Conservation (phyloP, 37 sponge, comb jelly and placozoan species). For the Oopsacas minuta region DNA sequence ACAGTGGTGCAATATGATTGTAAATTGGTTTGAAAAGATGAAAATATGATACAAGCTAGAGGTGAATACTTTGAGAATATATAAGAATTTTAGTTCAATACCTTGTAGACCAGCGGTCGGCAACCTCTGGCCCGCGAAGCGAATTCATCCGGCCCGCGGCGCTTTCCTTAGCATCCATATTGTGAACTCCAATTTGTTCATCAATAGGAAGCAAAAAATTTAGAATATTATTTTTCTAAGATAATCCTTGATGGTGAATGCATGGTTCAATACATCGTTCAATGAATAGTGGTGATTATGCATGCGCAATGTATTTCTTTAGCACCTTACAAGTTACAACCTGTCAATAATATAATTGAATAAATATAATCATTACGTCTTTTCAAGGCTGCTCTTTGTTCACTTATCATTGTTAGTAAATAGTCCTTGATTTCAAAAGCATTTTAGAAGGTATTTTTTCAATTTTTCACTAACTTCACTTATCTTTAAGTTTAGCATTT, state of each 20-base stretch:
- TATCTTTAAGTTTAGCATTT: not conserved
- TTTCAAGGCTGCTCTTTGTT: not conserved
- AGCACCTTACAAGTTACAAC: not conserved
- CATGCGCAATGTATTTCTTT: not conserved
- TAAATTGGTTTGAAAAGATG: too few relatives aligned
- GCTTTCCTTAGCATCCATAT: not conserved
- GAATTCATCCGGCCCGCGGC: not conserved
- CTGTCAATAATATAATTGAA: not conserved
- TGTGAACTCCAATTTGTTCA: not conserved
- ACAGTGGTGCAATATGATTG: too few relatives aligned
- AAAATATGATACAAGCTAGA: too few relatives aligned
- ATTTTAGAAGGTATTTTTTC: too few relatives aligned
- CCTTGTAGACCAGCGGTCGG: not conserved
- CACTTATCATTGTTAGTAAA: not conserved
- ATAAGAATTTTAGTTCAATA: not conserved
- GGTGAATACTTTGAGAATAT: too few relatives aligned
- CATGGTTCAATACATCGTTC: not conserved
- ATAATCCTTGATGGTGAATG: not conserved
- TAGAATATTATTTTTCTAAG: not conserved
- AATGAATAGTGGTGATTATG: not conserved
- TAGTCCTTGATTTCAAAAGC: not conserved
- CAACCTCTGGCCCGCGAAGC: slow-evolving; percentile 10
- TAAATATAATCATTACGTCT: not conserved
- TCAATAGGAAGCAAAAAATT: not conserved
- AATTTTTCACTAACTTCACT: not conserved